Base-by-base conservation (phyloP, 2,113 vertebrate species). In the Trachemys scripta region DNA sequence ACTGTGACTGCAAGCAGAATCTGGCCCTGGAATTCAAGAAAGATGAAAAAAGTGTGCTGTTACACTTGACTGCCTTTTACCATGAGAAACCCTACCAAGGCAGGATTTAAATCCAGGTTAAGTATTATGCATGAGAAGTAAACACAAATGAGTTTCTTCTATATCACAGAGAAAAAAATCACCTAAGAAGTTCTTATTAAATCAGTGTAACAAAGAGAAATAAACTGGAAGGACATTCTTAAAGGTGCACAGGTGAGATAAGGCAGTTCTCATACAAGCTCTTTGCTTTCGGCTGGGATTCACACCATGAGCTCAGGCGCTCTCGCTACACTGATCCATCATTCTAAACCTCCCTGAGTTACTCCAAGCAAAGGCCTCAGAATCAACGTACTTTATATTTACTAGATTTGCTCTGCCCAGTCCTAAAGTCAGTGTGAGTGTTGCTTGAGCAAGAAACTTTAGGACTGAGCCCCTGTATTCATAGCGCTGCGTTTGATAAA, bases 11-110 rank as follows among this genome's bases (percentile, higher is more conserved):
- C 54, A 8, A 6, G 85, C 4, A 75, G 90, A 81, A 76, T 45
- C 59, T 65, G 85, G 80, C 31, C 65, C 83, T 25, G 3, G 5
- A 4, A 79, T 75, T 93, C 93, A 65, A 78, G 87, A 87, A 54
- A 29, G 69, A 78, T 84, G 35, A 93, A 50, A 93, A 78, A 72
- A 96, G 80, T 94, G 75, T 54, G 85, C 10, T 56, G 80, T 95
- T 87, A 93, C 56, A 50, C 65, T n/a, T n/a, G 35, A 20, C 16
- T 69, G 65, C 65, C 17, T 69, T 89, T 84, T 56, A 51, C 29
- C 38, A 2, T 14, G 65, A 59, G n/a, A 87, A 86, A 88, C 81
- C 89, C 81, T 51, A 79, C 10, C 8, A 57, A 45, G 12, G 27
- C 50, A 78, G 16, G 9, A 90, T 92, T 85, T 90, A 78, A 62